phyloP scores from a whole-genome alignment of 2,797 vertebrate genomes.

The Neosilurus mollespiculum region DNA sequence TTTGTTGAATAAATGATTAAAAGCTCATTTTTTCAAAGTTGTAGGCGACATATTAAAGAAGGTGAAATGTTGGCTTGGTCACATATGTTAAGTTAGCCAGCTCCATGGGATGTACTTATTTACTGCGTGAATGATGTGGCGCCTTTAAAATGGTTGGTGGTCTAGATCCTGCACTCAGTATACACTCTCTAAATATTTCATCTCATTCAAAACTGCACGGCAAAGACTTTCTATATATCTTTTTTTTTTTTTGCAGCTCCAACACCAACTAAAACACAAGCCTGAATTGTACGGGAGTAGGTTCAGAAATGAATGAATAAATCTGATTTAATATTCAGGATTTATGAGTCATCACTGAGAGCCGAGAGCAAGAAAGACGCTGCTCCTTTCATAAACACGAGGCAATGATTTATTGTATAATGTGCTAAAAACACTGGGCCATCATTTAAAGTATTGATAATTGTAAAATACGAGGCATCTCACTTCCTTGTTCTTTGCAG shows the following conservation, averaged over 20 bases:
- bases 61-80: no score
- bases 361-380: no score
- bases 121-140: not conserved
- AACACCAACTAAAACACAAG: not conserved
- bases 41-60: no score
- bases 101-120: no score
- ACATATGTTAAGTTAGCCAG: no score
- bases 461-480: constrained; percentile 6
- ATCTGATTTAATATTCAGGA: constrained; percentile 2
- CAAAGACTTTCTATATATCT: not conserved
- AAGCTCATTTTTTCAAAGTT: no score
- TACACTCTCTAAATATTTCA: not conserved
- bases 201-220: not conserved
- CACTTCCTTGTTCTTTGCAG: not conserved
- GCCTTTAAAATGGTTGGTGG: not conserved
- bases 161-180: not conserved
- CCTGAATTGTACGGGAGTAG: not conserved
- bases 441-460: constrained; percentile 1
- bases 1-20: no score
- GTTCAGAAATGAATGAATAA: not conserved
- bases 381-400: not conserved
- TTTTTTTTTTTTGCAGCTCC: not conserved
- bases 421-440: not conserved
- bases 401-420: not conserved
- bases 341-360: not conserved